phyloP scores from a whole-genome alignment of 2,113 vertebrate species.

The Megaleporinus macrocephalus region DNA sequence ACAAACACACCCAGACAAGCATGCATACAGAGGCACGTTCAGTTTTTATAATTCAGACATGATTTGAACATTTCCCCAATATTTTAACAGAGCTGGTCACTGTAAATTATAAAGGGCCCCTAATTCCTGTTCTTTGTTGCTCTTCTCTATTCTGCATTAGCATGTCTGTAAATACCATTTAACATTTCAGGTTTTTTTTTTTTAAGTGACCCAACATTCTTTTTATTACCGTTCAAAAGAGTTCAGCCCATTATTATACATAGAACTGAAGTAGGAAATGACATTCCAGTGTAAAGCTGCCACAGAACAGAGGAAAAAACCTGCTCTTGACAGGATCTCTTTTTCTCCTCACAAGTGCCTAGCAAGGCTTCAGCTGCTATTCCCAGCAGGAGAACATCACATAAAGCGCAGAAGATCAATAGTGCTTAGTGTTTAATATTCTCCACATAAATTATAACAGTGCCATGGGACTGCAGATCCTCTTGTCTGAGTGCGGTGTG shows the following conservation, averaged over 20 bases:
- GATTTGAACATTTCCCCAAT: no score
- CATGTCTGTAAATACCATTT: neutral
- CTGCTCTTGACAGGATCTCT: conserved; percentile 49
- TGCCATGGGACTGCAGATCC: conserved; percentile 48
- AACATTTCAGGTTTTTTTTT: neutral
- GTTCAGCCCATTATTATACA: neutral
- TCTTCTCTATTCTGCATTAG: neutral
- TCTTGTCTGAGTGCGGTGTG: conserved; percentile 34
- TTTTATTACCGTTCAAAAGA: neutral
- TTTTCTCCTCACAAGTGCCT: conserved; percentile 48
- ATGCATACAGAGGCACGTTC: neutral
- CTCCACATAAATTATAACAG: conserved; percentile 61
- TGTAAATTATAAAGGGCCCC: no score
- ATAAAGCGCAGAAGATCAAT: conserved; percentile 60
- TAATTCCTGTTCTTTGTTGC: neutral
- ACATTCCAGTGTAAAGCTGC: conserved; percentile 33
- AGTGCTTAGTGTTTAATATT: conserved; percentile 64
- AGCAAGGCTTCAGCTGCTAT: conserved; percentile 45
- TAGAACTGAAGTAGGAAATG: neutral
- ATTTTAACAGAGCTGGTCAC: no score
- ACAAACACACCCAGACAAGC: neutral
- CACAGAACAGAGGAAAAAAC: conserved; percentile 31
- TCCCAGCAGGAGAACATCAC: conserved; percentile 57
- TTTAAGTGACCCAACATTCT: neutral
- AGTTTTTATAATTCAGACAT: neutral